A percentile compares a stretch with the other conserved stretches of the same genome.
Evolutionary conservation across 30 jellyfish, hydroid and myxozoan species (phyloP).

Genomic region (Catostylus mosaicus): DNA sequence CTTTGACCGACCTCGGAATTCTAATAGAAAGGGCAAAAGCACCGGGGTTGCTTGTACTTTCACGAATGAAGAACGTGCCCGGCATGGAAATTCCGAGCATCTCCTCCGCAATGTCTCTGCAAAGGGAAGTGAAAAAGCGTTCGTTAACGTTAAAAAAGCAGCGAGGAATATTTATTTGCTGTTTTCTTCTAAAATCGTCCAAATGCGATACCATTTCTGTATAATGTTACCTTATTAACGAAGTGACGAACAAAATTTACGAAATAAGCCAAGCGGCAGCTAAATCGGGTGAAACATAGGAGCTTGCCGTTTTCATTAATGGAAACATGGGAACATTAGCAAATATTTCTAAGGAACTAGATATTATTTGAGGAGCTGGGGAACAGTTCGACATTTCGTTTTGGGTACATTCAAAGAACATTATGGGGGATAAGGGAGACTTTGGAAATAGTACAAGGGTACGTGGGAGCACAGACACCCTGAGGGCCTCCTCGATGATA

Average conservation of each 20-base stretch:
- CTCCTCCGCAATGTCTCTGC: conserved; percentile 80
- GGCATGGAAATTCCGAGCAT: conserved; percentile 34
- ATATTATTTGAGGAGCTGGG: too few species aligned
- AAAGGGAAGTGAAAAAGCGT: too few species aligned
- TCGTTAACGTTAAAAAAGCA: neutral
- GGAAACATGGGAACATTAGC: too few species aligned
- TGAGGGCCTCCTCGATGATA: too few species aligned
- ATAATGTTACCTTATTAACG: neutral
- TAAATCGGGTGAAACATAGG: neutral
- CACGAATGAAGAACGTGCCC: conserved; percentile 90
- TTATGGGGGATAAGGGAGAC: too few species aligned
- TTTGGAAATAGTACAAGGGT: too few species aligned
- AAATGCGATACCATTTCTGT: neutral
- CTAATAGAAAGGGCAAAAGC: conserved; percentile 70
- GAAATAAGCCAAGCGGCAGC: neutral
- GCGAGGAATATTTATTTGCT: neutral
- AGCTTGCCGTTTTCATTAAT: neutral
- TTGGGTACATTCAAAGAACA: too few species aligned
- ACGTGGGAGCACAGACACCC: too few species aligned
- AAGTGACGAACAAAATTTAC: neutral
- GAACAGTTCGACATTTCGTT: too few species aligned
- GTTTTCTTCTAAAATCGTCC: neutral
- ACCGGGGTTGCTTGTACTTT: conserved; percentile 80
- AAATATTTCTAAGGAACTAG: too few species aligned
- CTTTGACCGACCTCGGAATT: conserved; percentile 57